A percentile compares a stretch with the other conserved stretches of the same genome.
These are phyloP conservation scores for Pangasius larnaudii DNA, from an alignment of 2,797 vertebrate species.

Conservation along the genomic window DNA sequence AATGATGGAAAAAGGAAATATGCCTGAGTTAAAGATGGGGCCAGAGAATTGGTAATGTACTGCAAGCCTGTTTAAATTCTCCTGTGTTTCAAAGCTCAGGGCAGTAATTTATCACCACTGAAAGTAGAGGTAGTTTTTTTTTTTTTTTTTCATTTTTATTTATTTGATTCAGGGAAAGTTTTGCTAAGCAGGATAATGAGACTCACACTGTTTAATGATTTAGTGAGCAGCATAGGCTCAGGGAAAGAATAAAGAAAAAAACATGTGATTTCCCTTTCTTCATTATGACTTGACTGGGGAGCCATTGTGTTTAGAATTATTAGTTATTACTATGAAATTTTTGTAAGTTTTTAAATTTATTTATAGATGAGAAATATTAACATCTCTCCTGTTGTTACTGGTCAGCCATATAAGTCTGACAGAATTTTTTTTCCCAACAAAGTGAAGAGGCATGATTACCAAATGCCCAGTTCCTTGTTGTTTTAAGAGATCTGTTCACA, in stretches of 20 bases:
- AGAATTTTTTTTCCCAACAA: not conserved
- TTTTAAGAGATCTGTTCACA: not conserved
- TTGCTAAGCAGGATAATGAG: constrained; percentile 92
- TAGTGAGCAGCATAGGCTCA: constrained; percentile 72
- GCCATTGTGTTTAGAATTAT: constrained; percentile 72
- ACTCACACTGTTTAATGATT: constrained; percentile 89
- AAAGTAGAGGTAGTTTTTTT: constrained; percentile 70
- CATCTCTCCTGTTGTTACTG: not conserved
- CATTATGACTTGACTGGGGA: constrained; percentile 82
- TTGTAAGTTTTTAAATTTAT: not conserved
- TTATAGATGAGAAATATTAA: not conserved
- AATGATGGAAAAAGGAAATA: constrained; percentile 59
- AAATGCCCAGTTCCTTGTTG: not conserved
- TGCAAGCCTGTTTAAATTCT: constrained; percentile 86
- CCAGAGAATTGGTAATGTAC: constrained; percentile 77
- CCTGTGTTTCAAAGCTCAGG: constrained; percentile 73
- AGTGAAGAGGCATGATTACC: not conserved
- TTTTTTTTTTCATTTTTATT: constrained; percentile 74
- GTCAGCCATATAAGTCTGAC: not conserved
- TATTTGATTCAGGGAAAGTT: constrained; percentile 90
- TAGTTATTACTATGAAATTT: constrained; percentile 47
- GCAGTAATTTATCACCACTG: constrained; percentile 86
- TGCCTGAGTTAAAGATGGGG: constrained; percentile 72
- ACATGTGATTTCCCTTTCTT: constrained; percentile 78
- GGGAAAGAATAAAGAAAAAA: constrained; percentile 69